These are phyloP conservation scores for Amaurobius ferox DNA, from an alignment of 2,888 invertebrate species.

Conservation along the genomic window DNA sequence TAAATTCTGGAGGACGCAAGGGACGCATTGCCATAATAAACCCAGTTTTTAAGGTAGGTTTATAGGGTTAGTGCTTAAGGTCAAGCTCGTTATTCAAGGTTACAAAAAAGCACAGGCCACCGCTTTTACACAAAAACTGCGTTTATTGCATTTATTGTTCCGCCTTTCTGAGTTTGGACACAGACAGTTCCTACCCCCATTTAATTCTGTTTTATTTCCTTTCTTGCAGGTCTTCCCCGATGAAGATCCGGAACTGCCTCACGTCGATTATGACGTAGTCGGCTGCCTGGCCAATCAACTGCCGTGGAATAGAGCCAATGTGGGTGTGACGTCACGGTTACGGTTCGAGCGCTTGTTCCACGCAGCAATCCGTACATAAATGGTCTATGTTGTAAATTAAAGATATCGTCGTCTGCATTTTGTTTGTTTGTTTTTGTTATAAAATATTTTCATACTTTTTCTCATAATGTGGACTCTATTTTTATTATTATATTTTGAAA, in stretches of 20 bases:
- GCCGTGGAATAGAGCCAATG: constrained; percentile 15
- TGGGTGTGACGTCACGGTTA: constrained; percentile 17
- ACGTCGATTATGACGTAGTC: constrained; percentile 10
- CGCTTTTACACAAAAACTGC: no score
- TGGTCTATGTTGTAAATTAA: constrained; percentile 56
- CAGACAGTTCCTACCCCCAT: no score
- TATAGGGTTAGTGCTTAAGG: no score
- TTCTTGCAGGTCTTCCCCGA: constrained; percentile 16
- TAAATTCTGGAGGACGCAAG: no score
- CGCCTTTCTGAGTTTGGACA: no score
- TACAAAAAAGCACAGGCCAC: no score
- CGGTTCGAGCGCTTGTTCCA: constrained; percentile 29
- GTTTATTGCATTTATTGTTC: no score
- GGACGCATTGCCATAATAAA: no score
- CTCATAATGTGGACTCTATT: neutral
- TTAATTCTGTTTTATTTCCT: no score
- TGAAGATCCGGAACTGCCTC: constrained; percentile 23
- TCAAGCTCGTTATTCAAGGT: no score
- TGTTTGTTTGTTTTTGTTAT: constrained; percentile 20
- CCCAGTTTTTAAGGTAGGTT: no score
- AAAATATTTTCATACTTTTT: constrained; percentile 4
- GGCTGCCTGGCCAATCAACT: constrained; percentile 4
- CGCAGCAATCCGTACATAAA: constrained; percentile 18
- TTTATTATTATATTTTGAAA: no score
- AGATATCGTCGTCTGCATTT: constrained; percentile 1